Evolutionary conservation across 2,888 invertebrate species (phyloP).

Genomic region (Anthophora plumipes): DNA sequence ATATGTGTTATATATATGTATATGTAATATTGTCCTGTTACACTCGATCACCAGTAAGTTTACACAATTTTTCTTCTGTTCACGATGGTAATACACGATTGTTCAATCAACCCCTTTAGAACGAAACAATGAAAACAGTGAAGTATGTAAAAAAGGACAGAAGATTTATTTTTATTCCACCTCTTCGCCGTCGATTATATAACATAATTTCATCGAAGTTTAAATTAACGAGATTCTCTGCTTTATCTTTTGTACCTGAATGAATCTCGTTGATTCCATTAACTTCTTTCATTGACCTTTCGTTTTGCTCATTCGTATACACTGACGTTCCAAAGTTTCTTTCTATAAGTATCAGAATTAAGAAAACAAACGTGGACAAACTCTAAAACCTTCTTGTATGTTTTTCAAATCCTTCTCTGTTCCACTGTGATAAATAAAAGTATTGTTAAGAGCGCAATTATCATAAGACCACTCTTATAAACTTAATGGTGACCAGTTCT

Average conservation of each 20-base stretch:
- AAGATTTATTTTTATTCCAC: background rate
- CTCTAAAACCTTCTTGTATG: background rate
- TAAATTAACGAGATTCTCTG: background rate
- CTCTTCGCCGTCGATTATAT: no score
- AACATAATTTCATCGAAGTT: background rate
- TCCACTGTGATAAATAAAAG: background rate
- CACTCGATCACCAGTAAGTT: slow-evolving; percentile 76
- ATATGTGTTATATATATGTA: slow-evolving; percentile 54
- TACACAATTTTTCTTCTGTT: slow-evolving; percentile 33
- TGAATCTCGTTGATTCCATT: no score
- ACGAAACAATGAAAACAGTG: slow-evolving; percentile 3
- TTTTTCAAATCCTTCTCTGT: no score
- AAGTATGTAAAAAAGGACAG: slow-evolving; percentile 3
- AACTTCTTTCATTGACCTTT: background rate
- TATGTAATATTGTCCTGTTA: slow-evolving; percentile 81
- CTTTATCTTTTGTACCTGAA: background rate
- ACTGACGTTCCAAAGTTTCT: background rate
- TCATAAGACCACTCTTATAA: slow-evolving; percentile 12
- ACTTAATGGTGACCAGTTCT: slow-evolving; percentile 59
- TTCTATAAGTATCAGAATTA: background rate
- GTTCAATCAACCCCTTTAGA: background rate
- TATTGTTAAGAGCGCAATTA: background rate
- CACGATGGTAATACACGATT: background rate
- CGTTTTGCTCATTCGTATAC: no score
- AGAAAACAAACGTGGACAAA: background rate